phyloP scores from a whole-genome alignment of 92 coral and sea anemone species.

The Muricea muricata region DNA sequence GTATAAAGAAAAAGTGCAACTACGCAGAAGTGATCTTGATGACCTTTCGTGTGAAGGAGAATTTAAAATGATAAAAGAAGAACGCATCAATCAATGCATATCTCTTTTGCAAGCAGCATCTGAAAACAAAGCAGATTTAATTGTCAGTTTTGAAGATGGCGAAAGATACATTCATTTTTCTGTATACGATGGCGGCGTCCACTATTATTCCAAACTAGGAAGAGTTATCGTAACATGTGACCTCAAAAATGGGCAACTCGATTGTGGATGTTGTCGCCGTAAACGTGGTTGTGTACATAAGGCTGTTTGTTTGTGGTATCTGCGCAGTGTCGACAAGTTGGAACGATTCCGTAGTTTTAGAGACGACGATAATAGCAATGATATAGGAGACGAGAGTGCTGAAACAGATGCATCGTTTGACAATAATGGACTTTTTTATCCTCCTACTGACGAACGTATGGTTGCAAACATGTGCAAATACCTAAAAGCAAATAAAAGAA shows the following conservation, averaged over 20 bases:
- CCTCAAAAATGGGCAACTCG: conserved; percentile 43
- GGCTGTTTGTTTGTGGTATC: conserved; percentile 55
- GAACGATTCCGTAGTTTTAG: neutral
- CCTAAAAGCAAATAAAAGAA: conserved; percentile 32
- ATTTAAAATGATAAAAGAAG: conserved; percentile 32
- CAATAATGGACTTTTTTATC: conserved; percentile 8
- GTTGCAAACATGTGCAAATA: conserved; percentile 57
- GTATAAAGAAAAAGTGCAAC: conserved; percentile 1
- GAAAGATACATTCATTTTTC: conserved; percentile 60
- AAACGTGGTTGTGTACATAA: conserved; percentile 55
- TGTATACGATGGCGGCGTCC: conserved; percentile 60
- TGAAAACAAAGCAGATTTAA: neutral
- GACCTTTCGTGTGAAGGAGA: conserved; percentile 50
- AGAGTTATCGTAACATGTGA: conserved; percentile 59
- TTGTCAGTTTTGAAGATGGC: conserved; percentile 47
- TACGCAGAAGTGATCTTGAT: conserved; percentile 13
- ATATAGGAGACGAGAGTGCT: neutral
- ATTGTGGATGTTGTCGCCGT: conserved; percentile 60
- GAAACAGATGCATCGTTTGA: neutral
- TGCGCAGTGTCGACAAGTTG: conserved; percentile 14
- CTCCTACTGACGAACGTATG: conserved; percentile 45
- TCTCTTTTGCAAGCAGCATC: conserved; percentile 17
- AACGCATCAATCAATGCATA: conserved; percentile 44
- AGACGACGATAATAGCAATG: neutral
- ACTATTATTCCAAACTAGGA: conserved; percentile 59